phyloP scores from a whole-genome alignment of 2,888 invertebrate species.

The Apotomis capreana region DNA sequence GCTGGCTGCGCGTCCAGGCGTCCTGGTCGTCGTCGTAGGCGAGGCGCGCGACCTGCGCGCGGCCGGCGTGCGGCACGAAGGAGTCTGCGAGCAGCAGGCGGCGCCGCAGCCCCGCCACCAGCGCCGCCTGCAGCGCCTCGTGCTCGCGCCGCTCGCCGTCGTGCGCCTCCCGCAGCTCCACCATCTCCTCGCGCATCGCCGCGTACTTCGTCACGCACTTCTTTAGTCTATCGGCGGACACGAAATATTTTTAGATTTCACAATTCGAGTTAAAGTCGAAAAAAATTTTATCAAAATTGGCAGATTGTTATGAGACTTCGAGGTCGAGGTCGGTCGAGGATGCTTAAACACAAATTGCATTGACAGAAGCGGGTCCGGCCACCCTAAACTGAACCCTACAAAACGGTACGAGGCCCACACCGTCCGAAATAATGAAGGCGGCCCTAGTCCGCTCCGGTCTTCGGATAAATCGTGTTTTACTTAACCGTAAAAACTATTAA shows the following conservation, averaged over 20 bases:
- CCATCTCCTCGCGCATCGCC: conserved; percentile 78
- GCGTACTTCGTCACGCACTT: conserved; percentile 94
- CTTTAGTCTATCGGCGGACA: conserved; percentile 86
- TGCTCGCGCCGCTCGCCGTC: conserved; percentile 95
- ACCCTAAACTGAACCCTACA: too few relatives aligned
- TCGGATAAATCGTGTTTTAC: too few relatives aligned
- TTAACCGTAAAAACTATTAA: too few relatives aligned
- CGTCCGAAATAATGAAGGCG: too few relatives aligned
- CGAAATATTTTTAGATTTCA: neutral
- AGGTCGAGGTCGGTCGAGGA: too few relatives aligned
- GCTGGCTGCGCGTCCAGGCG: conserved; percentile 61
- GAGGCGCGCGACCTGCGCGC: conserved; percentile 58
- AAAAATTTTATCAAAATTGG: too few relatives aligned
- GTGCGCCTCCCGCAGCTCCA: conserved; percentile 89
- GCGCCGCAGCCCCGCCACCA: conserved; percentile 88
- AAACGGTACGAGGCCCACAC: too few relatives aligned
- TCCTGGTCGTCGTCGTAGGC: conserved; percentile 69
- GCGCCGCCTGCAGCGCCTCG: conserved; percentile 90
- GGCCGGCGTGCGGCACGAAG: conserved; percentile 87
- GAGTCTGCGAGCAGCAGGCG: conserved; percentile 92
- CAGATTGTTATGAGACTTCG: too few relatives aligned
- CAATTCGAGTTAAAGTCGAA: too few relatives aligned
- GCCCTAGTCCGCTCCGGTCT: too few relatives aligned
- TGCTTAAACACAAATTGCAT: too few relatives aligned
- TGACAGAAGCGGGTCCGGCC: too few relatives aligned